Base-by-base conservation (phyloP, 1,140 invertebrate species). In the Himalopsyche phryganea region DNA sequence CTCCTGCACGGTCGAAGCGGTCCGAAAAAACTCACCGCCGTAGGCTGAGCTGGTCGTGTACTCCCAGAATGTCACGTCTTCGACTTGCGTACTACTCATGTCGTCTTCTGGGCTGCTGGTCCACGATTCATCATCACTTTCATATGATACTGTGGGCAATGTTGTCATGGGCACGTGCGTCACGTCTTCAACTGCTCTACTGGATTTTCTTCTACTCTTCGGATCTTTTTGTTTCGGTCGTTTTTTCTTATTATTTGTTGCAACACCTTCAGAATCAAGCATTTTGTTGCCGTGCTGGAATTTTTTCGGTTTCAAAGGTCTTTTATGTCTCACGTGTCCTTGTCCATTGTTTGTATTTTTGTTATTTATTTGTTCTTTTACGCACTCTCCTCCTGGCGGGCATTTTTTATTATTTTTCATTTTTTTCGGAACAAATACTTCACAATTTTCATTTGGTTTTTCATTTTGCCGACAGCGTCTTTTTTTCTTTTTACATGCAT, bases 21-120 rank as follows among this genome's bases (percentile, higher is more conserved):
- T 71, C 66, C 75, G 76, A 78, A 77, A 78, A 78, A 78, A 77
- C 74, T 77, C 76, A 36, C 42, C 17, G 7, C 48, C 23, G 38
- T 44, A 56, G 2, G 48, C 62, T 2, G 58, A 58, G 19, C 41
- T 60, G 0, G 62, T 57, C 2, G 58, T 64, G 14, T 49, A 32
- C 42, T 60, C 62, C 58, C 58, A 60, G 2, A 42, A 9, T 9
- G 62, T 52, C 3, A 57, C 49, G 40, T 64, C 62, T 2, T 64
- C 62, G 14, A 57, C 28, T 20, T 55, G 58, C 19, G 57, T 60
- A 44, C 58, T 60, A 41, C 52, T 60, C 13, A 42, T 7, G 35
- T 32, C 17, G 17, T 52, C 56, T 0, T 60, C 61, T 4, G 57
- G 50, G 6, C 40, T 55, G 10, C 28, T 48, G 40, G 52, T 63